Conservation (phyloP, 2,797 vertebrate genomes). For the Okamejei kenojei region DNA sequence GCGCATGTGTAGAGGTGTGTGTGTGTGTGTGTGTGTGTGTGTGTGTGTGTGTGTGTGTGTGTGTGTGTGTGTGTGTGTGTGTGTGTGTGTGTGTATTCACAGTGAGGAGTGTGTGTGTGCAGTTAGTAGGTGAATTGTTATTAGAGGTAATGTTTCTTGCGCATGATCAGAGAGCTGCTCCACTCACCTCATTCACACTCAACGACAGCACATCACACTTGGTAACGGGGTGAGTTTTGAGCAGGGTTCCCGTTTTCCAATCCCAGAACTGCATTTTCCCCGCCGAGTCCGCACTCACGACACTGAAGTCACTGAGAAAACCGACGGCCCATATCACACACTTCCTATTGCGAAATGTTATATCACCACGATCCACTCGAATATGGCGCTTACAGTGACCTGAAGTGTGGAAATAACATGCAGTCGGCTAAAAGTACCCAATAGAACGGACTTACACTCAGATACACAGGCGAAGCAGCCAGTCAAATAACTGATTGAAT, state of each 20-base stretch:
- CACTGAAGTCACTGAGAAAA: constrained; percentile 67
- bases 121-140: too few species aligned
- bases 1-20: too few species aligned
- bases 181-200: constrained; percentile 66
- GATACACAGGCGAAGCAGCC: background rate
- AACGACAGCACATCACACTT: constrained; percentile 70
- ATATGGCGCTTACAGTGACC: constrained; percentile 67
- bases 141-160: too few species aligned
- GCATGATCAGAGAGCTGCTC: too few species aligned
- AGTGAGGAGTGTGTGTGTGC: too few species aligned
- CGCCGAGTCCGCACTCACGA: constrained; percentile 76
- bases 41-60: rapidly evolving
- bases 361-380: constrained; percentile 63
- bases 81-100: too few species aligned
- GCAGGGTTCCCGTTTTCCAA: constrained; percentile 66
- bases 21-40: too few species aligned
- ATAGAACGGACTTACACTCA: background rate
- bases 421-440: background rate
- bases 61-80: too few species aligned
- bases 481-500: background rate
- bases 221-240: constrained; percentile 66
- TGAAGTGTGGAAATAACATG: constrained; percentile 44
- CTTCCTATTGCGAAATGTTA: constrained; percentile 52
- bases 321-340: constrained; percentile 79
- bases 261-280: constrained; percentile 92